Conservation (phyloP, 2,888 invertebrate genomes). For the Agrotis puta region DNA sequence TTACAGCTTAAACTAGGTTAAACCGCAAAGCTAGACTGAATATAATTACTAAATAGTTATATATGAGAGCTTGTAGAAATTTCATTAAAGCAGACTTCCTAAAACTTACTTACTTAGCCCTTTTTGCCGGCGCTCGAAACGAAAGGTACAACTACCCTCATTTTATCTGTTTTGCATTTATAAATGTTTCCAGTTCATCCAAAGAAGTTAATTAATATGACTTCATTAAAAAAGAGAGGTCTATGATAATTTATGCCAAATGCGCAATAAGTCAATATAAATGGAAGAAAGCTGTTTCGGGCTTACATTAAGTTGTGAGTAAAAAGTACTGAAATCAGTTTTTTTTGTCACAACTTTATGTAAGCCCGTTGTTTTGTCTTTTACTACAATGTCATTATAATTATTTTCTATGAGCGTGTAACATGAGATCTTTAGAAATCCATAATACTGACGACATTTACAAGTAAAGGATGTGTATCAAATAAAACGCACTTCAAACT, state of each 20-base stretch:
- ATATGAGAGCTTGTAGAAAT: conserved; percentile 22
- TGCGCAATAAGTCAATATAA: no score
- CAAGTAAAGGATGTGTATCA: conserved; percentile 16
- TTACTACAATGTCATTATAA: background rate
- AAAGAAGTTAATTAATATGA: background rate
- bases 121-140: background rate
- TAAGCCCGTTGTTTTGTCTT: no score
- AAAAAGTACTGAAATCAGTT: no score
- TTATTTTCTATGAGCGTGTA: background rate
- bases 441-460: background rate
- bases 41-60: conserved; percentile 38
- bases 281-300: no score
- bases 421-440: background rate
- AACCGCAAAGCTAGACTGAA: conserved; percentile 31
- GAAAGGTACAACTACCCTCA: background rate
- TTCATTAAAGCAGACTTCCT: conserved; percentile 1
- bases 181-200: background rate
- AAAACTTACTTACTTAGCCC: background rate
- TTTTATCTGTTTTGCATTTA: background rate
- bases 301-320: no score
- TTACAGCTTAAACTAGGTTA: conserved; percentile 52
- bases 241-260: no score
- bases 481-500: conserved; percentile 25
- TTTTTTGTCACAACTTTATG: no score
- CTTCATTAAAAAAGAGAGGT: no score